A percentile compares a stretch with the other conserved stretches of the same genome.
phyloP scores from a whole-genome alignment of 2,113 vertebrate species.

The Rhizomys pruinosus region DNA sequence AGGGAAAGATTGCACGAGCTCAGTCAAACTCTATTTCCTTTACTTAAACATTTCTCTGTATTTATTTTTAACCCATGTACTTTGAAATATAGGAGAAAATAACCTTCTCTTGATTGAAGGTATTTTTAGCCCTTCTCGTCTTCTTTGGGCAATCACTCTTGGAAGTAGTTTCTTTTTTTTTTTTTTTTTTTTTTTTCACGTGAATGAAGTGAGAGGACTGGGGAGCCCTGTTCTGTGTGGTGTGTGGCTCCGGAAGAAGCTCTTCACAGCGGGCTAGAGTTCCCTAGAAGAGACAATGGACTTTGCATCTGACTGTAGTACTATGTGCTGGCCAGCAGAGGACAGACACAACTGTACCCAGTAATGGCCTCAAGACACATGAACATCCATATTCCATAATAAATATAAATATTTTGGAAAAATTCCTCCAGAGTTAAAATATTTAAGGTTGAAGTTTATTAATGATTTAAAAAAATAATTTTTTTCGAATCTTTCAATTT shows the following conservation, averaged over 20 bases:
- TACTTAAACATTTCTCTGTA: not conserved
- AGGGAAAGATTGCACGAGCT: not conserved
- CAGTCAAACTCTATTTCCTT: not conserved
- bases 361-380: not conserved
- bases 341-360: not conserved
- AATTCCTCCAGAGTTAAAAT: constrained; percentile 31
- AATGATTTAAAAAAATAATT: not conserved
- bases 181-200: no score
- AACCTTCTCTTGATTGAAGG: constrained; percentile 32
- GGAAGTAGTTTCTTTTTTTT: constrained; percentile 48
- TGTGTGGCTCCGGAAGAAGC: no score
- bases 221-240: not conserved
- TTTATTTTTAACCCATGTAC: not conserved
- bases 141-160: not conserved
- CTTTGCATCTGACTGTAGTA: not conserved
- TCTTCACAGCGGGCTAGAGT: not conserved
- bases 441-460: not conserved
- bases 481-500: not conserved
- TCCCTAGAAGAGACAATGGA: accelerated
- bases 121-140: constrained; percentile 43
- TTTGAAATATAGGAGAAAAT: constrained; percentile 9
- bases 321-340: not conserved
- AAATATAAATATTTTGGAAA: not conserved
- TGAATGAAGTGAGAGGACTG: not conserved
- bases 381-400: not conserved